These are phyloP conservation scores for Calosoma granatense DNA, from an alignment of 1,140 invertebrate genomes.

Conservation along the genomic window DNA sequence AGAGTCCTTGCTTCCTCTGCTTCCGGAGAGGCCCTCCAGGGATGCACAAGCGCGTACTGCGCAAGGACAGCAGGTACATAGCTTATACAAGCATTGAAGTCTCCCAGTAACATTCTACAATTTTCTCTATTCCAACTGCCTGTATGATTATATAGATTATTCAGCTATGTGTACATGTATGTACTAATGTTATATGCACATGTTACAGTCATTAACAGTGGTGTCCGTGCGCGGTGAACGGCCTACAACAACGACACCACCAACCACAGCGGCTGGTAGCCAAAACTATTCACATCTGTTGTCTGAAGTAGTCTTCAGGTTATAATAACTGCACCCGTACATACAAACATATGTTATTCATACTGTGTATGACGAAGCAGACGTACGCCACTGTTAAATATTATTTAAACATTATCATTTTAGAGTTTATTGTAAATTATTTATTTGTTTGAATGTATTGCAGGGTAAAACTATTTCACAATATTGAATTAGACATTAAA, in stretches of 20 bases:
- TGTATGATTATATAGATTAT: no score
- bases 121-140: no score
- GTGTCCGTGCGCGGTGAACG: neutral
- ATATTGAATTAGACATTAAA: no score
- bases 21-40: constrained; percentile 9
- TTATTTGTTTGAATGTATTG: no score
- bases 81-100: neutral
- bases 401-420: no score
- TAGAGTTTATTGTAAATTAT: no score
- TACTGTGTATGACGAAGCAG: no score
- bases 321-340: neutral
- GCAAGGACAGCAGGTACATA: neutral
- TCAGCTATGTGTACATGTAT: neutral
- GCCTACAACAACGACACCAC: neutral
- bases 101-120: no score
- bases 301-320: neutral
- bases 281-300: neutral
- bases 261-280: neutral
- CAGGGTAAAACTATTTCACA: no score
- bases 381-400: no score
- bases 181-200: neutral
- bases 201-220: neutral
- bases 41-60: neutral
- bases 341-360: no score
- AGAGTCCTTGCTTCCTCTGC: constrained; percentile 4